Percentiles rank a stretch among this genome's conserved stretches.
These are phyloP conservation scores for Hemichromis elongatus DNA, from an alignment of 2,113 vertebrate species.

Conservation along the genomic window DNA sequence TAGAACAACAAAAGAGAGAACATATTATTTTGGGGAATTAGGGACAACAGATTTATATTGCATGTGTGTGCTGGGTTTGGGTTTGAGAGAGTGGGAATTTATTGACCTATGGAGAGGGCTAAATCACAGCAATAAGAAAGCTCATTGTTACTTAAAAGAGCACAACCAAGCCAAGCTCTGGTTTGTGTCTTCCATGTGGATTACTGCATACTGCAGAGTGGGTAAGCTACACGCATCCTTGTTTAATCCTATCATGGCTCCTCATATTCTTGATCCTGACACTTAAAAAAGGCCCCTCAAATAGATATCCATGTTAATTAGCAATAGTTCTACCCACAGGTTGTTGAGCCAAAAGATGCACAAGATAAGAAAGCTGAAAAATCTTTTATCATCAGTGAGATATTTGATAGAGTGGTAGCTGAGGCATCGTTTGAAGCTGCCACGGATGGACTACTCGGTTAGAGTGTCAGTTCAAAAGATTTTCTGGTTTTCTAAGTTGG, in stretches of 20 bases:
- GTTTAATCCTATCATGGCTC: neutral
- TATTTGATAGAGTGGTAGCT: neutral
- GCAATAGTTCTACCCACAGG: neutral
- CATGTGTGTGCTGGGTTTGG: neutral
- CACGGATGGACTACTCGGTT: neutral
- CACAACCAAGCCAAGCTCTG: neutral
- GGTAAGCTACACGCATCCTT: neutral
- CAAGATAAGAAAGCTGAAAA: neutral
- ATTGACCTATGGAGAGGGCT: neutral
- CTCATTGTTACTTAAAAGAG: neutral
- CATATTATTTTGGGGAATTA: neutral
- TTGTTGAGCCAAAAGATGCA: neutral
- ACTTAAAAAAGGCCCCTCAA: neutral
- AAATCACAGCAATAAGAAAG: neutral
- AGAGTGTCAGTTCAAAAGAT: constrained; percentile 1
- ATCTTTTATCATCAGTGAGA: neutral
- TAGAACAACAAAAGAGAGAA: neutral
- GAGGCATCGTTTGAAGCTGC: constrained; percentile 27
- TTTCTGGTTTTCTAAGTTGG: constrained; percentile 19
- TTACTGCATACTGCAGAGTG: neutral
- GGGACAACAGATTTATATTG: neutral
- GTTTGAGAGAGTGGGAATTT: neutral
- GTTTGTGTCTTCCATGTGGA: neutral
- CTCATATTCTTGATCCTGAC: neutral
- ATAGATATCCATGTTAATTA: neutral